Evolutionary conservation across 2,888 invertebrate species (phyloP).

Genomic region (Ctenicera cuprea): DNA sequence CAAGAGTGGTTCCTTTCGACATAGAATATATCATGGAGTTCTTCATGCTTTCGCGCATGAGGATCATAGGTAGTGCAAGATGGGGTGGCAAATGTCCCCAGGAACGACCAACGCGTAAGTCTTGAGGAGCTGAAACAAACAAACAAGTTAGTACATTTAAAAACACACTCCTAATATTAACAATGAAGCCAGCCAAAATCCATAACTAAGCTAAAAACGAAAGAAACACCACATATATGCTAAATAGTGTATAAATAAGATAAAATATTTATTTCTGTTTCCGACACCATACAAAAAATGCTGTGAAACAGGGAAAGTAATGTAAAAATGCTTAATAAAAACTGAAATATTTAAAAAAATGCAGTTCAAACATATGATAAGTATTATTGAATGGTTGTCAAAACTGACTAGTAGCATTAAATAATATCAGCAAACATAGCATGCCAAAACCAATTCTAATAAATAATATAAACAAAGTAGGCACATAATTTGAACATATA

Average conservation of each 20-base stretch:
- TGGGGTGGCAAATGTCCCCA: conserved; percentile 87
- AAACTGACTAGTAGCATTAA: conserved; percentile 8
- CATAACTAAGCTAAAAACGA: no score
- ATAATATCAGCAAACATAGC: conserved; percentile 1
- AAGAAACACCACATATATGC: background rate
- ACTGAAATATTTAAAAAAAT: no score
- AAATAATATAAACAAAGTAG: background rate
- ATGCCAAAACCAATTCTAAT: conserved; percentile 7
- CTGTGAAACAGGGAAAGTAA: no score
- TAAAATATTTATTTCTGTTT: conserved; percentile 71
- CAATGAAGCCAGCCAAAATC: no score
- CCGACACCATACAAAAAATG: conserved; percentile 31
- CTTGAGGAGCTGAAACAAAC: conserved; percentile 77
- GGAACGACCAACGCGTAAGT: conserved; percentile 81
- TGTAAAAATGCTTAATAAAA: no score
- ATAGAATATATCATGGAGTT: conserved; percentile 69
- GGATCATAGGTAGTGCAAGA: conserved; percentile 82
- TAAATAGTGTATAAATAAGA: conserved; percentile 71
- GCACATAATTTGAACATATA: no score
- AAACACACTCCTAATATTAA: background rate
- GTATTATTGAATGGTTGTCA: background rate
- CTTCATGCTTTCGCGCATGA: conserved; percentile 75
- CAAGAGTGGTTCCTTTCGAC: conserved; percentile 56
- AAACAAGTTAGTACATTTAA: conserved; percentile 60
- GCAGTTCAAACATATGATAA: no score